phyloP scores from a whole-genome alignment of 2,888 invertebrate genomes.

The Galerucella nymphaeae region DNA sequence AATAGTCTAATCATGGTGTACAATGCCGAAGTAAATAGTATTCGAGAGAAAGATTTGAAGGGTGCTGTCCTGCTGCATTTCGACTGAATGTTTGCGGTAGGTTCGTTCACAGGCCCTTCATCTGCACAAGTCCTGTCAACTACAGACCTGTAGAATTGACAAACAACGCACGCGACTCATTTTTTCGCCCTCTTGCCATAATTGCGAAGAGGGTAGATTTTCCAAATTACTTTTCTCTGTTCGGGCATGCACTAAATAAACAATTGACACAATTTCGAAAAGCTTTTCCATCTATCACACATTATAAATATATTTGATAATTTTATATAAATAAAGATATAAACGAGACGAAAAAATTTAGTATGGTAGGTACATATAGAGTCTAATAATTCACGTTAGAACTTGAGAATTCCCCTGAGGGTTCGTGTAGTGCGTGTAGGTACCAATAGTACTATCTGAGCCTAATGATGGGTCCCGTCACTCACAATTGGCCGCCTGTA shows the following conservation, averaged over 20 bases:
- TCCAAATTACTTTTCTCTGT: conserved; percentile 20
- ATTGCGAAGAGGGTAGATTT: conserved; percentile 16
- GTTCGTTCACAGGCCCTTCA: conserved; percentile 47
- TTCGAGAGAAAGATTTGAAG: conserved; percentile 25
- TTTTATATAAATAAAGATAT: background rate
- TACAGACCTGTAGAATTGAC: conserved; percentile 38
- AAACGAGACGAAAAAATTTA: background rate
- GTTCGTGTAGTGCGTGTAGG: conserved; percentile 50
- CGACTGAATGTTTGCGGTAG: conserved; percentile 46
- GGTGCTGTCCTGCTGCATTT: conserved; percentile 32
- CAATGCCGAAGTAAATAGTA: conserved; percentile 18
- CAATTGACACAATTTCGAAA: conserved; percentile 15
- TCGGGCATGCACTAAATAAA: conserved; percentile 17
- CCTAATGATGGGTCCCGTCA: conserved; percentile 66
- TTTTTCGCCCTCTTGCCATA: conserved; percentile 34
- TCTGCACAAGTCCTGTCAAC: conserved; percentile 42
- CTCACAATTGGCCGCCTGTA: conserved; percentile 62
- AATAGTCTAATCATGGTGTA: conserved; percentile 11
- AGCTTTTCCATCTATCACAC: conserved; percentile 13
- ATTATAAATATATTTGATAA: no score
- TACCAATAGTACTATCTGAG: conserved; percentile 50
- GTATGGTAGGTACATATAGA: background rate
- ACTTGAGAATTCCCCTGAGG: conserved; percentile 55
- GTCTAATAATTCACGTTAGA: conserved; percentile 40
- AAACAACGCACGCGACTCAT: conserved; percentile 35